phyloP scores from a whole-genome alignment of 2,888 invertebrate genomes.

The Bedellia somnulentella region DNA sequence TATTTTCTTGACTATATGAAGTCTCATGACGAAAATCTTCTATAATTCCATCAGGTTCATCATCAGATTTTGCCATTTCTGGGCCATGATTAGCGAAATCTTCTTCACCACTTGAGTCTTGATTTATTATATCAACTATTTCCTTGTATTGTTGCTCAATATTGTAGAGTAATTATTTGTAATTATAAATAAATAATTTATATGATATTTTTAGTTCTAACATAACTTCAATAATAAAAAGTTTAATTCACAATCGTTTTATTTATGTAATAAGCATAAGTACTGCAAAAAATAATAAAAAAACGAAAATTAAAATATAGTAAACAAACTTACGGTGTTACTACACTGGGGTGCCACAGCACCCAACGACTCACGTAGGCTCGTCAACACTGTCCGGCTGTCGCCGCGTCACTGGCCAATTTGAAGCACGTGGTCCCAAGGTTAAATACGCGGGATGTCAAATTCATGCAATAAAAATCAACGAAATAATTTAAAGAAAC shows the following conservation, averaged over 20 bases:
- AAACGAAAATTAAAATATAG: too few species aligned
- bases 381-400: too few species aligned
- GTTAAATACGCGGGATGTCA: not conserved
- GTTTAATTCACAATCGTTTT: not conserved
- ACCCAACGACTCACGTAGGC: too few species aligned
- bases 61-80: not conserved
- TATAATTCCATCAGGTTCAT: conserved; percentile 3
- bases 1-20: not conserved
- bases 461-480: not conserved
- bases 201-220: not conserved
- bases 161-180: not conserved
- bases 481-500: not conserved
- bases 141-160: not conserved
- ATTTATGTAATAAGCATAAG: too few species aligned
- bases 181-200: not conserved
- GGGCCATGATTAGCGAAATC: not conserved
- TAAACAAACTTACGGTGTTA: too few species aligned
- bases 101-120: conserved; percentile 1
- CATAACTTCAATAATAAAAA: not conserved
- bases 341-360: too few species aligned
- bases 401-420: not conserved
- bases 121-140: not conserved
- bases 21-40: conserved; percentile 3
- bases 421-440: not conserved
- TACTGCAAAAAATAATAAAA: too few species aligned